phyloP scores from a whole-genome alignment of 2,888 invertebrate species.

The Agrochola macilenta region DNA sequence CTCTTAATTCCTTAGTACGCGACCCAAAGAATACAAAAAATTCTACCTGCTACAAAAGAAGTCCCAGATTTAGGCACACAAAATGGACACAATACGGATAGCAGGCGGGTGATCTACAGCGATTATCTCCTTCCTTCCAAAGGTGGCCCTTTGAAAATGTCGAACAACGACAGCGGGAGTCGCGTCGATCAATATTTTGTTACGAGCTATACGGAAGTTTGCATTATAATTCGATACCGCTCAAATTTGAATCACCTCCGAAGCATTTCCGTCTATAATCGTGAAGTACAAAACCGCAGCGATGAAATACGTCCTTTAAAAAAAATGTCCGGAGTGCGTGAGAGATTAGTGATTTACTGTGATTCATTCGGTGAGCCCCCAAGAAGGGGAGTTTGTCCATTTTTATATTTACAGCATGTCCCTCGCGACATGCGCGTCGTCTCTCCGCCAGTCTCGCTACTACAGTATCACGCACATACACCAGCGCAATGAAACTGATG shows the following conservation, averaged over 20 bases:
- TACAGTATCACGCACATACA: constrained; percentile 89
- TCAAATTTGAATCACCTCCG: constrained; percentile 79
- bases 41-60: constrained; percentile 85
- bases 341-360: constrained; percentile 83
- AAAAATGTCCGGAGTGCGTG: constrained; percentile 76
- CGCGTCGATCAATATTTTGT: constrained; percentile 88
- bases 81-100: constrained; percentile 82
- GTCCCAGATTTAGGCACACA: constrained; percentile 80
- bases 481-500: constrained; percentile 86
- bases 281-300: constrained; percentile 65
- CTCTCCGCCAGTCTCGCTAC: constrained; percentile 88
- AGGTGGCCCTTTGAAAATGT: constrained; percentile 81
- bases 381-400: constrained; percentile 90
- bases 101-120: constrained; percentile 80
- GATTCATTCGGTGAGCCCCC: constrained; percentile 89
- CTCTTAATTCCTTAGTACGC: constrained; percentile 71
- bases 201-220: constrained; percentile 83
- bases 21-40: constrained; percentile 85
- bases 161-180: constrained; percentile 76
- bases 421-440: constrained; percentile 90
- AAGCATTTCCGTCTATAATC: constrained; percentile 58
- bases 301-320: constrained; percentile 72
- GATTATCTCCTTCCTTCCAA: constrained; percentile 82
- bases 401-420: constrained; percentile 90
- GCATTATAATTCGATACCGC: constrained; percentile 80